A percentile compares a stretch with the other conserved stretches of the same genome.
These are phyloP conservation scores for Manduca sexta DNA, from an alignment of 1,140 invertebrate species.

Conservation along the genomic window DNA sequence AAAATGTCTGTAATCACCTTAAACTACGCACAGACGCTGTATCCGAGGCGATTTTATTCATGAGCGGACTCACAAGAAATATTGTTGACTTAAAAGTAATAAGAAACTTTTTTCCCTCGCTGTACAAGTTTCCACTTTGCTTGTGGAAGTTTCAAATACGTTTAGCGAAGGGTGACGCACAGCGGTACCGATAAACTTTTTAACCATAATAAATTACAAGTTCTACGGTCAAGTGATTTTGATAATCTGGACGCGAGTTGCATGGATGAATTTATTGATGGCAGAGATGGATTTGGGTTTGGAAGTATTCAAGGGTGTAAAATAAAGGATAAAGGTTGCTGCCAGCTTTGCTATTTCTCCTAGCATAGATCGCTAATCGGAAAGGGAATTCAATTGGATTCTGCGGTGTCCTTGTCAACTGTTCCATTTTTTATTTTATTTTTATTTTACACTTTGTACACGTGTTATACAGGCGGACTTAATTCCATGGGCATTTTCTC, in stretches of 20 bases:
- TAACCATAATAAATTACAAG: constrained; percentile 22
- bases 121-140: constrained; percentile 4
- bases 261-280: constrained; percentile 11
- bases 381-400: too few relatives aligned
- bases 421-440: too few relatives aligned
- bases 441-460: too few relatives aligned
- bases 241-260: constrained; percentile 15
- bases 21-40: not conserved
- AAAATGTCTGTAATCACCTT: not conserved
- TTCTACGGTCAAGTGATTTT: constrained; percentile 24
- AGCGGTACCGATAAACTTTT: constrained; percentile 11
- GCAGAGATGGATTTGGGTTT: not conserved
- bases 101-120: constrained; percentile 11
- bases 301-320: not conserved
- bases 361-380: too few relatives aligned
- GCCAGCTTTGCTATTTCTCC: too few relatives aligned
- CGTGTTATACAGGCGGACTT: too few relatives aligned
- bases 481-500: too few relatives aligned
- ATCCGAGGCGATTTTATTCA: constrained; percentile 8
- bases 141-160: constrained; percentile 10
- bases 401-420: too few relatives aligned
- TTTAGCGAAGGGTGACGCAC: constrained; percentile 20
- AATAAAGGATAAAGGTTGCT: not conserved
- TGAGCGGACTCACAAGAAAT: constrained; percentile 5
- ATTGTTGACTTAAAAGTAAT: constrained; percentile 19